Evolutionary conservation across 2,888 invertebrate species (phyloP), one percentile per base, ranked within the genome.

Genomic region (Iphiclides podalirius): DNA sequence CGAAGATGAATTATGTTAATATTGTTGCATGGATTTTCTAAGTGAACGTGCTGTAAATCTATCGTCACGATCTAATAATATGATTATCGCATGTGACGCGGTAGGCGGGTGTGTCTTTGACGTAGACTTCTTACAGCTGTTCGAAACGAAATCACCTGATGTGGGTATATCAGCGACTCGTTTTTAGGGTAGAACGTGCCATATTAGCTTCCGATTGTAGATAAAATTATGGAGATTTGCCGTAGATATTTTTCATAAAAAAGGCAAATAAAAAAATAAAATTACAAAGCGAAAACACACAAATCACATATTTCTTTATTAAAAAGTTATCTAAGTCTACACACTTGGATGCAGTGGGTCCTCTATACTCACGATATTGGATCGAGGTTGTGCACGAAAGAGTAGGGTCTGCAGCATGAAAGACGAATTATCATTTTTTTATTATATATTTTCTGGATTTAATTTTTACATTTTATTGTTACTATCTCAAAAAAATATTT

Each of bases 351-450:
- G 58, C 47, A 51, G 42, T 42, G 41, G 48, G 47, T 46, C 57
- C 52, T 31, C n/a, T 55, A 61, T 84, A 88, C 87, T 88, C 75
- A 88, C 87, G 75, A 70, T 63, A 63, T 67, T 49, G 85, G 82
- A 62, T 84, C 83, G 72, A 85, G 65, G 79, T 87, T 86, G 80
- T 86, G 86, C 71, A 81, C 86, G 82, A 86, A 88, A 66, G 88
- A 88, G 69, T 73, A 86, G 61, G 68, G 72, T 67, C 87, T 82
- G 83, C 82, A 73, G 75, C 80, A 80, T 80, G 75, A 64, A 79
- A 75, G 59, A 66, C 64, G 63, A 70, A 72, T 46, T 50, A 52
- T 55, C 47, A 56, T 52, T 11, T n/a, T 28, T 31, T 11, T 11
- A 31, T 31, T 11, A 31, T 11, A 20, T 6, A 20, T 20, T 20